phyloP scores from a whole-genome alignment of 2,797 vertebrate species.

The Pangasius sanitwongsei region DNA sequence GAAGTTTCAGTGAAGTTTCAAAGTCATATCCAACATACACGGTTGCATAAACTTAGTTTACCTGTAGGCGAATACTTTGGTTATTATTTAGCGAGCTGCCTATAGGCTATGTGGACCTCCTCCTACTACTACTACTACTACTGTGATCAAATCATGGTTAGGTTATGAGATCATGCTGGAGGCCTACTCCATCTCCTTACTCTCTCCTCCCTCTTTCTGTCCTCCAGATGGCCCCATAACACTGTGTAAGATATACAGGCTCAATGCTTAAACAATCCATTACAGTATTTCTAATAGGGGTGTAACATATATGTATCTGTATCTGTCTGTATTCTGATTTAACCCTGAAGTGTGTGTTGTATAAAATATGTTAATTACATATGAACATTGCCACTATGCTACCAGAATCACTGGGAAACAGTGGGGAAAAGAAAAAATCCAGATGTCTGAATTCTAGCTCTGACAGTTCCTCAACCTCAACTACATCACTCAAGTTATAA shows the following conservation, averaged over 20 bases:
- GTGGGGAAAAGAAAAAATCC: background rate
- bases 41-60: background rate
- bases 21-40: background rate
- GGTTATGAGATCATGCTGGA: background rate
- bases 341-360: background rate
- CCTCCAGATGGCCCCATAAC: constrained; percentile 12
- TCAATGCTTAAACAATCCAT: background rate
- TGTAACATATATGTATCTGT: background rate
- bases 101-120: background rate
- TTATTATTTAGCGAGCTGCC: background rate
- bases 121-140: background rate
- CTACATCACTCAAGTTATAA: background rate
- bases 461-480: background rate
- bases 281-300: background rate
- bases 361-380: background rate
- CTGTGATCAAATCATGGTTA: background rate
- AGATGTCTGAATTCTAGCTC: background rate
- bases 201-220: background rate
- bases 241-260: background rate
- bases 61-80: background rate
- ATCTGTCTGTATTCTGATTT: background rate
- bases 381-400: background rate
- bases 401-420: background rate
- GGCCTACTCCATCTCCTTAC: background rate
- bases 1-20: background rate